phyloP scores from a whole-genome alignment of 2,888 invertebrate genomes.

The Dorcus parallelipipedus region DNA sequence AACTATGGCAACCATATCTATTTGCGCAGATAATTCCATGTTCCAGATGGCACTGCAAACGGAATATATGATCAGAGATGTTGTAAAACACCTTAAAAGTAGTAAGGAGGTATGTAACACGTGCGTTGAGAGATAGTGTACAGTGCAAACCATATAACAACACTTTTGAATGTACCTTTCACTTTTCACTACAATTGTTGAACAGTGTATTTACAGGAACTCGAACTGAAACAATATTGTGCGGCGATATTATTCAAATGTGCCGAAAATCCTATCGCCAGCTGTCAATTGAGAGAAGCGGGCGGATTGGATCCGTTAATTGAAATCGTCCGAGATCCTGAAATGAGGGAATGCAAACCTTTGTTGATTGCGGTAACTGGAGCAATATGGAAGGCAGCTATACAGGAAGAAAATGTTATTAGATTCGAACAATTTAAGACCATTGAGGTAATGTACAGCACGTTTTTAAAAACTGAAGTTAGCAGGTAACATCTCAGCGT shows the following conservation, averaged over 20 bases:
- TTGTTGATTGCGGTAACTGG: constrained; percentile 85
- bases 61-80: constrained; percentile 83
- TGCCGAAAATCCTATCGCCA: constrained; percentile 70
- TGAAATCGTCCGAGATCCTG: constrained; percentile 65
- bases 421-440: constrained; percentile 70
- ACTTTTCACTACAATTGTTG: too few relatives aligned
- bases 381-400: constrained; percentile 92
- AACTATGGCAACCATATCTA: constrained; percentile 74
- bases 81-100: constrained; percentile 64
- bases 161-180: too few relatives aligned
- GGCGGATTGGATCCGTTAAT: constrained; percentile 86
- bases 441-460: constrained; percentile 34
- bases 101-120: constrained; percentile 2
- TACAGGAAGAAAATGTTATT: constrained; percentile 75
- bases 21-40: constrained; percentile 57
- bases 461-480: background rate
- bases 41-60: constrained; percentile 81
- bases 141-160: too few relatives aligned
- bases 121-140: too few relatives aligned
- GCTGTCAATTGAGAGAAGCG: constrained; percentile 79
- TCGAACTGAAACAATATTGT: constrained; percentile 66
- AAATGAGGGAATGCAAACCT: constrained; percentile 68
- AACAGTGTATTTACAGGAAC: constrained; percentile 23
- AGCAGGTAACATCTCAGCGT: too few relatives aligned
- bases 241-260: constrained; percentile 89